Percentiles rank a stretch among this genome's conserved stretches.
phyloP scores from a whole-genome alignment of 1,140 invertebrate species.

The Aphis craccivora region DNA sequence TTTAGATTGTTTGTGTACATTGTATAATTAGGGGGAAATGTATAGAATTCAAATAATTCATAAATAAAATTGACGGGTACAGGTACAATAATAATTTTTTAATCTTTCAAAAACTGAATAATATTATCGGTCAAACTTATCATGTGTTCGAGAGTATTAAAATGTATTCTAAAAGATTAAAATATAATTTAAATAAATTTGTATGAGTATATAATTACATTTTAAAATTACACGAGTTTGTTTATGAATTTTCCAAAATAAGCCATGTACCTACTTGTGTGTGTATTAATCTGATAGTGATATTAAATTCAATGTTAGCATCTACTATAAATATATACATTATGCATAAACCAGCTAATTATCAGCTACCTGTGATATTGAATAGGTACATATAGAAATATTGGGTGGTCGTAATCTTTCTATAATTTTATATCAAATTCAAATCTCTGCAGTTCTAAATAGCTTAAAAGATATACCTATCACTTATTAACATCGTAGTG shows the following conservation, averaged over 20 bases:
- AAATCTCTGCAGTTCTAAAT: neutral
- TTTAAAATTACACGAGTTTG: neutral
- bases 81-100: neutral
- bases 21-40: too few species aligned
- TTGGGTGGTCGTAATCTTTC: neutral
- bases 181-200: neutral
- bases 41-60: too few species aligned
- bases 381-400: neutral
- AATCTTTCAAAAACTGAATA: neutral
- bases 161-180: neutral
- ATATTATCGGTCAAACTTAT: neutral
- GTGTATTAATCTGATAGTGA: neutral
- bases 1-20: too few species aligned
- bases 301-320: neutral
- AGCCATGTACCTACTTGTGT: neutral
- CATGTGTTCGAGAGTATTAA: neutral
- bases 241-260: neutral
- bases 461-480: neutral
- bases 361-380: too few species aligned
- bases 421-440: neutral
- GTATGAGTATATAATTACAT: neutral
- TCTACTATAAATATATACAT: neutral
- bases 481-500: too few species aligned
- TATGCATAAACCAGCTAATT: neutral
- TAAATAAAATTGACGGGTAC: too few species aligned